Conservation (phyloP, 2,888 invertebrate species). For the Lasius fuliginosus region DNA sequence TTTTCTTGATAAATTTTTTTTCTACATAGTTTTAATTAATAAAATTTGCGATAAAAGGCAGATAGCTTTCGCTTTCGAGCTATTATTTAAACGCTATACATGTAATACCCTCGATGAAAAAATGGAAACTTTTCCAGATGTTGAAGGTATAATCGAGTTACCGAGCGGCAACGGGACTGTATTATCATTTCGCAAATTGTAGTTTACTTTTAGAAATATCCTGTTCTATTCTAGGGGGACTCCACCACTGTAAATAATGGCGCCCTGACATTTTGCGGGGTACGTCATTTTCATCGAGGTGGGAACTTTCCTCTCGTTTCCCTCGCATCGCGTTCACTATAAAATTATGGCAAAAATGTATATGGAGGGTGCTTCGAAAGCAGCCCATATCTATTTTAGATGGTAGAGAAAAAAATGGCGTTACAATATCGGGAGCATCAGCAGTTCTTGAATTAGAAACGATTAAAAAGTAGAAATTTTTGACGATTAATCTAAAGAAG, state of each 20-base stretch:
- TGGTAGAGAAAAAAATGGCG: slow-evolving; percentile 2
- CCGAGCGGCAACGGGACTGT: slow-evolving; percentile 24
- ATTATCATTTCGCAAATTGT: slow-evolving; percentile 56
- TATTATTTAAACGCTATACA: slow-evolving; percentile 34
- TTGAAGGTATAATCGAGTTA: slow-evolving; percentile 45
- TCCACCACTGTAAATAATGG: slow-evolving; percentile 46
- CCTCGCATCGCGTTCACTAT: slow-evolving; percentile 16
- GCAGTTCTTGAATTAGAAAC: neutral
- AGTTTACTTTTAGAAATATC: slow-evolving; percentile 50
- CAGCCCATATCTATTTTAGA: neutral
- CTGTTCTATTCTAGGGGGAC: slow-evolving; percentile 30
- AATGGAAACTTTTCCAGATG: slow-evolving; percentile 55
- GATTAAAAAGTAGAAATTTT: neutral
- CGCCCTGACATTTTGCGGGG: slow-evolving; percentile 36
- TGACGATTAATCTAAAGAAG: neutral
- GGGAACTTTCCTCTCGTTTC: slow-evolving; percentile 26
- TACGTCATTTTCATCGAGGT: slow-evolving; percentile 34
- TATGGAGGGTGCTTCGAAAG: slow-evolving; percentile 22
- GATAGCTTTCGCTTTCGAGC: neutral
- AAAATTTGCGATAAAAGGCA: neutral
- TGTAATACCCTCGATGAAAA: slow-evolving; percentile 60
- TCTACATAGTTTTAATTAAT: neutral
- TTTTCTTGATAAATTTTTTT: neutral
- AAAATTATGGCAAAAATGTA: slow-evolving; percentile 41
- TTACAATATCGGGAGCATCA: neutral